These are phyloP conservation scores for Pterocles gutturalis DNA, from an alignment of 2,113 vertebrate genomes.

Conservation along the genomic window DNA sequence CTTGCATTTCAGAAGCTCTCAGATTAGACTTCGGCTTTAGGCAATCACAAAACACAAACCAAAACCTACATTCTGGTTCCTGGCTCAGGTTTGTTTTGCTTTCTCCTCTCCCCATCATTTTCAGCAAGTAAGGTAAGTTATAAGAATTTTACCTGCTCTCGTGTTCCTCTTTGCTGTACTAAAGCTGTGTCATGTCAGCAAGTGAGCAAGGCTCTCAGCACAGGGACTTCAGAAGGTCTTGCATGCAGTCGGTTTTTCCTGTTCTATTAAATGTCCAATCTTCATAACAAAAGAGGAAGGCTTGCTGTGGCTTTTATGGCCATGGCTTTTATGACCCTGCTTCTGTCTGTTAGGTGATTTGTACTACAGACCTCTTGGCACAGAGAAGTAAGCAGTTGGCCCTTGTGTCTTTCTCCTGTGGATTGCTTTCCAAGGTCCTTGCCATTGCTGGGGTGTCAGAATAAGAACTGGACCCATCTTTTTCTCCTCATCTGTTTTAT, in stretches of 20 bases:
- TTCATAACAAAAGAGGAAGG: background rate
- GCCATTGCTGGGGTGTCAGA: background rate
- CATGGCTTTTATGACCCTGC: background rate
- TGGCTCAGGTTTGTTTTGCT: background rate
- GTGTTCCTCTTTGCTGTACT: background rate
- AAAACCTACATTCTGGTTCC: background rate
- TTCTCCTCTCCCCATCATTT: background rate
- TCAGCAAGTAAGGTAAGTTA: background rate
- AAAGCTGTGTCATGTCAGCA: background rate
- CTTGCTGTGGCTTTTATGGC: background rate
- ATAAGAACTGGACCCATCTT: background rate
- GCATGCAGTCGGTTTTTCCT: background rate
- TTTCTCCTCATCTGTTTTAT: background rate
- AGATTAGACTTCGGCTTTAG: background rate
- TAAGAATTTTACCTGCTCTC: background rate
- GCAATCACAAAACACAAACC: background rate
- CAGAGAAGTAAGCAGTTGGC: background rate
- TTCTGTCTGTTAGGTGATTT: background rate
- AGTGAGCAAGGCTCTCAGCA: background rate
- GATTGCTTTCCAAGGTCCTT: background rate
- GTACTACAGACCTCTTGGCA: background rate
- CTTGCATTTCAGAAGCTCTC: background rate
- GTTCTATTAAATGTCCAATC: background rate
- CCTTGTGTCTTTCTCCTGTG: background rate
- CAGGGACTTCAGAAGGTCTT: background rate